Evolutionary conservation across 2,888 invertebrate species (phyloP).

Genomic region (Nymphalis polychloros): DNA sequence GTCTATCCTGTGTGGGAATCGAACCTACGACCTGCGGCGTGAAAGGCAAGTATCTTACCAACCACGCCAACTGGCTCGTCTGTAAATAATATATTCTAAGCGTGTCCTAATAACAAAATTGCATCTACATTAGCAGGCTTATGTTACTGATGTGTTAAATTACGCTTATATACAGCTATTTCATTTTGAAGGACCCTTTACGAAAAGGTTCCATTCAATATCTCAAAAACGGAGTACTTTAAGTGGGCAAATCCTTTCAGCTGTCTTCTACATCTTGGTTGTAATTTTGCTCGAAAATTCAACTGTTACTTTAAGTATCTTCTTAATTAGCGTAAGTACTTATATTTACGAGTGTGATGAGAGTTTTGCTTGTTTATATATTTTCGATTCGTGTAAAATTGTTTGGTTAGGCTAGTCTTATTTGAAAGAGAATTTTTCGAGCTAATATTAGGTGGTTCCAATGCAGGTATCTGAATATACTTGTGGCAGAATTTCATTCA

Average conservation of each 20-base stretch:
- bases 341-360: too few relatives aligned
- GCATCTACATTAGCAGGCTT: background rate
- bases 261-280: constrained; percentile 20
- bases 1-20: too few relatives aligned
- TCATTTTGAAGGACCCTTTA: constrained; percentile 31
- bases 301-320: background rate
- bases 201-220: constrained; percentile 28
- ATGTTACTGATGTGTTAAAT: constrained; percentile 6
- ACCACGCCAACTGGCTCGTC: too few relatives aligned
- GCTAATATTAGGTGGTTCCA: too few relatives aligned
- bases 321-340: background rate
- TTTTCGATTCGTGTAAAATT: too few relatives aligned
- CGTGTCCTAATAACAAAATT: background rate
- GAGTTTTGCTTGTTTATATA: too few relatives aligned
- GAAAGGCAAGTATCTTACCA: too few relatives aligned
- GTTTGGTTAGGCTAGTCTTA: too few relatives aligned
- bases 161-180: constrained; percentile 33
- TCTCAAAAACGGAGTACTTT: constrained; percentile 29
- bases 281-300: background rate
- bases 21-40: too few relatives aligned
- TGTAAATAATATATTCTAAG: constrained; percentile 1
- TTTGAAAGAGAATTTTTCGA: too few relatives aligned
- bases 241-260: constrained; percentile 24
- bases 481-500: too few relatives aligned
- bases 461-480: too few relatives aligned